Percentiles rank a stretch among this genome's conserved stretches.
These are phyloP conservation scores for Xiphorhynchus elegans DNA, from an alignment of 2,113 vertebrate genomes.

Conservation along the genomic window DNA sequence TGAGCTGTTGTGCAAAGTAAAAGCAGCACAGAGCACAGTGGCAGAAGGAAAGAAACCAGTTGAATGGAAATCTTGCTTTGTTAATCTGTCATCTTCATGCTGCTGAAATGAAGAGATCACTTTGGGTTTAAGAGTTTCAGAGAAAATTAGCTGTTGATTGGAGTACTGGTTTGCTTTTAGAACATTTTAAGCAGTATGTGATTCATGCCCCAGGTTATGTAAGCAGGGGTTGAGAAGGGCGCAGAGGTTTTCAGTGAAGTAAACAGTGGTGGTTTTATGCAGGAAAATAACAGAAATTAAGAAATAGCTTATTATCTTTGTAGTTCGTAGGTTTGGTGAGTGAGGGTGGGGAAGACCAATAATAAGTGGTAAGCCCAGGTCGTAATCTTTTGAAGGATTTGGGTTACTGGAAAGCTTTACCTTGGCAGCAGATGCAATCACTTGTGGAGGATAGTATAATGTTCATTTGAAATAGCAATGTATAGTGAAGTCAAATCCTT, in stretches of 20 bases:
- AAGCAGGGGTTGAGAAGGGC: neutral
- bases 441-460: neutral
- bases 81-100: neutral
- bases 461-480: neutral
- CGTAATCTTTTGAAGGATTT: neutral
- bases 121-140: neutral
- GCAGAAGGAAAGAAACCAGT: neutral
- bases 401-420: neutral
- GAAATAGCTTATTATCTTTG: neutral
- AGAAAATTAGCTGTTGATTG: neutral
- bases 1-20: neutral
- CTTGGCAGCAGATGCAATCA: neutral
- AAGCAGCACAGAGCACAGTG: neutral
- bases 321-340: neutral
- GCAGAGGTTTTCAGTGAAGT: neutral
- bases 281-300: neutral
- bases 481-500: neutral
- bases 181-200: neutral
- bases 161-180: neutral
- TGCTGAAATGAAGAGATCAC: neutral
- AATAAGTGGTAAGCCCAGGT: neutral
- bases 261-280: neutral
- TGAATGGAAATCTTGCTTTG: neutral
- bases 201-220: neutral
- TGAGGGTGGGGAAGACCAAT: neutral